A percentile compares a stretch with the other conserved stretches of the same genome.
These are phyloP conservation scores for Drosophila takahashii DNA, from an alignment of 1,140 invertebrate species.

Conservation along the genomic window DNA sequence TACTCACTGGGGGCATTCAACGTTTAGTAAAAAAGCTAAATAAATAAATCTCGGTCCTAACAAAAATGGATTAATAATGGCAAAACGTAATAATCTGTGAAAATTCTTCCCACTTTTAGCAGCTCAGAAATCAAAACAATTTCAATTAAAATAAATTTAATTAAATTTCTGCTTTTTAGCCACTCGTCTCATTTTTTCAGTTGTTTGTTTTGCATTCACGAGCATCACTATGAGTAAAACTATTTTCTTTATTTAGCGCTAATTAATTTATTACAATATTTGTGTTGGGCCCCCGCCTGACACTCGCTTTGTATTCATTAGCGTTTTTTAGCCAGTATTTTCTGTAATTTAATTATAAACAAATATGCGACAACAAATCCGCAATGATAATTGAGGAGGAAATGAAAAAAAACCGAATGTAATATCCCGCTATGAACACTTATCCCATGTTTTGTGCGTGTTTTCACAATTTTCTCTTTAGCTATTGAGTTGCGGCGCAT, in stretches of 20 bases:
- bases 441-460: conserved; percentile 41
- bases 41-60: background rate
- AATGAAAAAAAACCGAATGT: conserved; percentile 7
- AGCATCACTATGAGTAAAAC: conserved; percentile 52
- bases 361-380: conserved; percentile 74
- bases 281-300: conserved; percentile 38
- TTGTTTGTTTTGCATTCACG: conserved; percentile 26
- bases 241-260: conserved; percentile 74
- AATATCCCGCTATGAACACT: conserved; percentile 53
- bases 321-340: conserved; percentile 35
- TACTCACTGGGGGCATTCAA: conserved; percentile 1
- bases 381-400: conserved; percentile 30
- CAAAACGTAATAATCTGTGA: conserved; percentile 6
- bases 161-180: conserved; percentile 60
- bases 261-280: conserved; percentile 82
- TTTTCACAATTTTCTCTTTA: conserved; percentile 25
- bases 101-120: conserved; percentile 7
- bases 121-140: conserved; percentile 64
- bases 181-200: conserved; percentile 14
- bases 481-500: conserved; percentile 40
- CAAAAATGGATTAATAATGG: background rate
- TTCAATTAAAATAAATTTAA: conserved; percentile 79
- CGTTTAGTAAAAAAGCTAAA: background rate
- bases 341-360: conserved; percentile 81
- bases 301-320: conserved; percentile 48